Percentiles rank a stretch among this genome's conserved stretches.
phyloP scores from a whole-genome alignment of 2,888 invertebrate genomes.

The Germaria angustata region DNA sequence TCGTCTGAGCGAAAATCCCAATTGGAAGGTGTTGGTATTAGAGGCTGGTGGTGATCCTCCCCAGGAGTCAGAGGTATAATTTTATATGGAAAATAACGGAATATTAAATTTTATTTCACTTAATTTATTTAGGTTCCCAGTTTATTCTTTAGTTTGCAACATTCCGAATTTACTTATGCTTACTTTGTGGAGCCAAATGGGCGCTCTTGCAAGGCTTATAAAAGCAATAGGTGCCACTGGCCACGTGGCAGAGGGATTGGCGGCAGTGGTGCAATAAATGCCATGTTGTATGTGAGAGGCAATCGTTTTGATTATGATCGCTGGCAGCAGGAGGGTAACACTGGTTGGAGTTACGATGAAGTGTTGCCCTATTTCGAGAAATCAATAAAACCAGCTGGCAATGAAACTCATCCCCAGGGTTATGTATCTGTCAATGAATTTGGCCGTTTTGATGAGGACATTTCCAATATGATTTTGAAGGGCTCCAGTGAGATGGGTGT shows the following conservation, averaged over 20 bases:
- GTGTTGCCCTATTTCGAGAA: slow-evolving; percentile 90
- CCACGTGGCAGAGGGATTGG: slow-evolving; percentile 84
- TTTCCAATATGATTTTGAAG: slow-evolving; percentile 75
- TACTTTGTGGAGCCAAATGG: slow-evolving; percentile 73
- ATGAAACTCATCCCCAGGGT: slow-evolving; percentile 70
- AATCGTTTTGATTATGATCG: slow-evolving; percentile 84
- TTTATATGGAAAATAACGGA: background rate
- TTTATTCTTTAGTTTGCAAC: slow-evolving; percentile 70
- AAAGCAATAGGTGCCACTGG: slow-evolving; percentile 80
- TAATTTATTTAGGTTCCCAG: slow-evolving; percentile 61
- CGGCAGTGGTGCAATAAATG: slow-evolving; percentile 84
- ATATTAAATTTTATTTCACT: background rate
- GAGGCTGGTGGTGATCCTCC: slow-evolving; percentile 87
- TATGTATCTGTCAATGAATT: slow-evolving; percentile 80
- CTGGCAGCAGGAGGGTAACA: slow-evolving; percentile 83
- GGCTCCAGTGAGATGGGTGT: slow-evolving; percentile 81
- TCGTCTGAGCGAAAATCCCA: slow-evolving; percentile 85
- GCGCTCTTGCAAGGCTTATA: slow-evolving; percentile 70
- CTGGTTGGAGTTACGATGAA: slow-evolving; percentile 87
- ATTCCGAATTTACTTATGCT: slow-evolving; percentile 72
- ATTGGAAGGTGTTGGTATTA: slow-evolving; percentile 87
- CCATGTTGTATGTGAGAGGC: slow-evolving; percentile 85
- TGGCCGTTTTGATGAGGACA: slow-evolving; percentile 69
- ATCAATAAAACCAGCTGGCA: slow-evolving; percentile 80
- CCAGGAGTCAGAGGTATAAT: slow-evolving; percentile 79